Percentiles rank a stretch among this genome's conserved stretches.
phyloP scores from a whole-genome alignment of 1,140 invertebrate genomes.

The Gyrodactylus bullatarudis region DNA sequence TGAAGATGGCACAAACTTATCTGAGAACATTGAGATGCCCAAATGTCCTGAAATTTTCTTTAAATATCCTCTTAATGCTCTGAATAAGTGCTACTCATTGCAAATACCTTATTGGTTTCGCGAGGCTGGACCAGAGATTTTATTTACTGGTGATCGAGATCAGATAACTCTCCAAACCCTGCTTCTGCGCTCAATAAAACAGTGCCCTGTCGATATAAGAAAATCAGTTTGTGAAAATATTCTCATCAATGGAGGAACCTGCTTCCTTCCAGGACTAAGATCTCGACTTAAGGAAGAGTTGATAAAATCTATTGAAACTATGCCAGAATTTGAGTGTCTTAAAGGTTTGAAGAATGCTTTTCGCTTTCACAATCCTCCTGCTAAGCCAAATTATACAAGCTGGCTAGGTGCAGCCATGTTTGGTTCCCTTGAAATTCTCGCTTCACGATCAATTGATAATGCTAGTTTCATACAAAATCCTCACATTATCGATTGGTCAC shows the following conservation, averaged over 20 bases:
- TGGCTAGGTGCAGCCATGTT: constrained; percentile 56
- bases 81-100: neutral
- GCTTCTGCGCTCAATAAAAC: constrained; percentile 39
- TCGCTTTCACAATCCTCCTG: constrained; percentile 38
- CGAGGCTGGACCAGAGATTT: constrained; percentile 39
- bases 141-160: constrained; percentile 50
- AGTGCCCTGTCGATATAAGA: constrained; percentile 24
- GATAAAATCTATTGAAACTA: constrained; percentile 26
- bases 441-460: constrained; percentile 28
- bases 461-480: neutral
- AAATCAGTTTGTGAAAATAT: constrained; percentile 39
- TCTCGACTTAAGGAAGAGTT: constrained; percentile 37
- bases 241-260: constrained; percentile 43
- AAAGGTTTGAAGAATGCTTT: constrained; percentile 28
- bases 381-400: constrained; percentile 42
- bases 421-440: constrained; percentile 40
- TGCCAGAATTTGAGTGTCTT: constrained; percentile 30
- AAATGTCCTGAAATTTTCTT: neutral
- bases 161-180: constrained; percentile 44
- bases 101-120: neutral
- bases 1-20: constrained; percentile 29
- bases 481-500: neutral
- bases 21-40: constrained; percentile 10
- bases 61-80: neutral
- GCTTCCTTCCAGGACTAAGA: constrained; percentile 40